phyloP scores from a whole-genome alignment of 2,113 vertebrate species.

The Cryptotis parvus region DNA sequence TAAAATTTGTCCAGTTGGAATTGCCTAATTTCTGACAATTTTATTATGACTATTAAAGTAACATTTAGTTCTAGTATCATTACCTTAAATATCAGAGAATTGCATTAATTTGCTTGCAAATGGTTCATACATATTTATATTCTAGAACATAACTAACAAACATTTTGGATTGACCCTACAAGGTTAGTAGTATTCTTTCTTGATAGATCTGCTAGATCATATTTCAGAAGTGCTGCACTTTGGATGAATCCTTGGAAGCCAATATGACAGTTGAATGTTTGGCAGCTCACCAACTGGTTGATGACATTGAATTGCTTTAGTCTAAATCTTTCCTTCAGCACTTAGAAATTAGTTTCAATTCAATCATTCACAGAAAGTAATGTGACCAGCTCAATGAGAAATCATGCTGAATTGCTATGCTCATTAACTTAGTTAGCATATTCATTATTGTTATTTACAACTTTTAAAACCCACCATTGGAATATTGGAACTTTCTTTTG shows the following conservation, averaged over 20 bases:
- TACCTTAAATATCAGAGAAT: too few relatives aligned
- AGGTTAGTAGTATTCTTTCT: not conserved
- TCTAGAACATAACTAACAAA: not conserved
- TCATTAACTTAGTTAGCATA: constrained; percentile 39
- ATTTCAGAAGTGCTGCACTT: constrained; percentile 30
- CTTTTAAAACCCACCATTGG: not conserved
- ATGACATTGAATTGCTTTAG: constrained; percentile 62
- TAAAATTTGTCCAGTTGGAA: not conserved
- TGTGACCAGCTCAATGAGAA: constrained; percentile 10
- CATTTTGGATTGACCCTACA: not conserved
- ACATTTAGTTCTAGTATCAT: not conserved
- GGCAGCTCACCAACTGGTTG: constrained; percentile 57
- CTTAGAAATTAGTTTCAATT: constrained; percentile 72
- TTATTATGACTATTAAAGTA: not conserved
- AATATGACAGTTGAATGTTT: constrained; percentile 63
- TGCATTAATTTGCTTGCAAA: too few relatives aligned
- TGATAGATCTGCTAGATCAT: not conserved
- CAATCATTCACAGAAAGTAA: constrained; percentile 32
- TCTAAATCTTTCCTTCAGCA: constrained; percentile 62
- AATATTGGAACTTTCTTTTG: not conserved
- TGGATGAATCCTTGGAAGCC: constrained; percentile 44
- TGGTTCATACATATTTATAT: too few relatives aligned
- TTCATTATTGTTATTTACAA: constrained; percentile 54
- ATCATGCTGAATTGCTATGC: not conserved
- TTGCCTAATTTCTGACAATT: not conserved